A percentile compares a stretch with the other conserved stretches of the same genome.
phyloP scores from a whole-genome alignment of 2,888 invertebrate species.

The Meganola albula region DNA sequence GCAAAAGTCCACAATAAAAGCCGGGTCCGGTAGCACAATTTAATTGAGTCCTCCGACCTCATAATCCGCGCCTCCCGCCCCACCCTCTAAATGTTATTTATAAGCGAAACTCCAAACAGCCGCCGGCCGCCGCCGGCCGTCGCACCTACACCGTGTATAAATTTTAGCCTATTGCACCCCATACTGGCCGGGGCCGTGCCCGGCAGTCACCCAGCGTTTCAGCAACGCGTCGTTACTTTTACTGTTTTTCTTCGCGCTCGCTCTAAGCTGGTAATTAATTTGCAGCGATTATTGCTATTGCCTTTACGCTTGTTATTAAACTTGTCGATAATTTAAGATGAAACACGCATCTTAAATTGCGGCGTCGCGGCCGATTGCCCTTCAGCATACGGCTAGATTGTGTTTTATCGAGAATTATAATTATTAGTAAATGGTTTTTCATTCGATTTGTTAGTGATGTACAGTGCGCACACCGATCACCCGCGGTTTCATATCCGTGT shows the following conservation, averaged over 20 bases:
- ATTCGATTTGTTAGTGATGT: conserved; percentile 58
- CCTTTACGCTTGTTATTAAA: conserved; percentile 69
- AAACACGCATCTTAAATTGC: conserved; percentile 69
- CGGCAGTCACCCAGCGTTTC: conserved; percentile 40
- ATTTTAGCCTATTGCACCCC: conserved; percentile 58
- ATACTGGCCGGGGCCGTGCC: conserved; percentile 27
- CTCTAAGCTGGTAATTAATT: conserved; percentile 63
- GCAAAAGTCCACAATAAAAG: conserved; percentile 72
- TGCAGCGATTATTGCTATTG: conserved; percentile 66
- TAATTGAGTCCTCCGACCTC: conserved; percentile 77
- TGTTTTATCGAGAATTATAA: conserved; percentile 48
- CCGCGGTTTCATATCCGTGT: conserved; percentile 51
- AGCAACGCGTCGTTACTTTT: conserved; percentile 48
- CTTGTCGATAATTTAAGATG: conserved; percentile 73
- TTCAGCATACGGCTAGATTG: conserved; percentile 58
- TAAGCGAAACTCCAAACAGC: conserved; percentile 60
- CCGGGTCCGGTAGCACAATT: conserved; percentile 71
- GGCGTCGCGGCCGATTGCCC: conserved; percentile 59
- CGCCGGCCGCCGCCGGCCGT: conserved; percentile 42
- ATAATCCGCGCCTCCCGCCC: conserved; percentile 66
- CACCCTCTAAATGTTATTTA: conserved; percentile 74
- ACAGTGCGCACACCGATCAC: conserved; percentile 45
- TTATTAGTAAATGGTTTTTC: conserved; percentile 50
- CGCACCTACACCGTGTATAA: conserved; percentile 46
- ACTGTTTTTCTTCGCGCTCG: conserved; percentile 59